Evolutionary conservation across 2,888 invertebrate genomes (phyloP), one percentile per base, ranked within the genome.

Genomic region (Tipula vernalis): DNA sequence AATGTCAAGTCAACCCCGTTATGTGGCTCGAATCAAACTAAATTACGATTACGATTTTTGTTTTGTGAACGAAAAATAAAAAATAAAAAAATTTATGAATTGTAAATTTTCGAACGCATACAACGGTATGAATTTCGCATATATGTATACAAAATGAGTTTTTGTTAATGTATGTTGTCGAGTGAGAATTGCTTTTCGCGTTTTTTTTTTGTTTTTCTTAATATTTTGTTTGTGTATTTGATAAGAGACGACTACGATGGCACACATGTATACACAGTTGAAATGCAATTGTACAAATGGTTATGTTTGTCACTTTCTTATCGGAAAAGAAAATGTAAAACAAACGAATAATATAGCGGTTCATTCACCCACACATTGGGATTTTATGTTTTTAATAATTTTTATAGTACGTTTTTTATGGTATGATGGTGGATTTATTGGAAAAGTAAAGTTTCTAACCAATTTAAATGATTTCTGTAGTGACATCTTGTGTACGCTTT

Each of bases 261-360:
- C 39, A 39, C 39, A 39, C 6, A 5, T 39, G 5, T 39, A 39
- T 28, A 71, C 10, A 28, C 71, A 28, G 28, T 12, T 39, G 15
- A 12, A 71, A 71, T 71, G 71, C 71, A 71, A 28, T 71, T 71
- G 71, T 71, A 10, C 28, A 71, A 28, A 28, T 28, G 28, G 10
- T 71, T 71, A 71, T 71, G 28, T 84, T 84, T 84, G 84, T 84
- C 84, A 84, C 84, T 84, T 84, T 84, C 84, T 84, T 84, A 84
- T 84, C 84, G 84, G 84, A 41, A 84, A 84, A 36, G 39, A 39
- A 39, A 39, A 39, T 39, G n/a, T 13, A 41, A 84, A 36, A 84
- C 5, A 84, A 84, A 84, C 41, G 15, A 84, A 83, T 83, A 84
- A 83, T 36, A 84, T 39, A 84, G 41, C 84, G 84, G 84, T 84